phyloP scores from a whole-genome alignment of 2,797 vertebrate species.

The Danio albolineatus region DNA sequence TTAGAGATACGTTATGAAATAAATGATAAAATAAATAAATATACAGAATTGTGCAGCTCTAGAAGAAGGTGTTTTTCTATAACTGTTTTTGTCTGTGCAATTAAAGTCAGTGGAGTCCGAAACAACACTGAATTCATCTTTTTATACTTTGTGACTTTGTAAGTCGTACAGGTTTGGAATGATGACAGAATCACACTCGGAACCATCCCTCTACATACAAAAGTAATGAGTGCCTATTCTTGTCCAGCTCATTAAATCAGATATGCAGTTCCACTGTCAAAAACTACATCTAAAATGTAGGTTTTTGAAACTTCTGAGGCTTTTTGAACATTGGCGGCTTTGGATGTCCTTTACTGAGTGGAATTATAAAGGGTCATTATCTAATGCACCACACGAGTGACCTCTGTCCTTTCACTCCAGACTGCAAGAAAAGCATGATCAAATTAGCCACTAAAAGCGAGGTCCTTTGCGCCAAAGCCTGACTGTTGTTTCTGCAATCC shows the following conservation, averaged over 20 bases:
- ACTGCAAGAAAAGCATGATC: constrained; percentile 26
- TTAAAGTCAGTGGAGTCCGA: neutral
- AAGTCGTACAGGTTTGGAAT: neutral
- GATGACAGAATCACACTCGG: neutral
- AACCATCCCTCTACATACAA: neutral
- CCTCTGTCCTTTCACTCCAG: constrained; percentile 34
- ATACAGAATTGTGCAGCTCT: too few relatives aligned
- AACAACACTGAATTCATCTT: neutral
- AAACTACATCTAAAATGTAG: neutral
- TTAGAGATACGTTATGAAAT: too few relatives aligned
- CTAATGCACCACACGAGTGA: constrained; percentile 28
- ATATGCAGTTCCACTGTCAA: constrained; percentile 26
- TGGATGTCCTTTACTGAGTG: constrained; percentile 29
- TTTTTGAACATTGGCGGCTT: constrained; percentile 13
- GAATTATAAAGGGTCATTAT: constrained; percentile 46
- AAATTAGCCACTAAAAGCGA: neutral
- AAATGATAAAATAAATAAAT: too few relatives aligned
- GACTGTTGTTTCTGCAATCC: neutral
- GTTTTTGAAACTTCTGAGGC: constrained; percentile 14
- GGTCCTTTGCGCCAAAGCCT: neutral
- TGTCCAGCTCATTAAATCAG: constrained; percentile 29
- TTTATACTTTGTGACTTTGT: neutral
- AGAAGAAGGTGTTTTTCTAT: neutral
- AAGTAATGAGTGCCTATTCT: neutral
- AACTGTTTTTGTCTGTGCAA: neutral